phyloP scores from a whole-genome alignment of 2,888 invertebrate genomes.

The Leuctra nigra region DNA sequence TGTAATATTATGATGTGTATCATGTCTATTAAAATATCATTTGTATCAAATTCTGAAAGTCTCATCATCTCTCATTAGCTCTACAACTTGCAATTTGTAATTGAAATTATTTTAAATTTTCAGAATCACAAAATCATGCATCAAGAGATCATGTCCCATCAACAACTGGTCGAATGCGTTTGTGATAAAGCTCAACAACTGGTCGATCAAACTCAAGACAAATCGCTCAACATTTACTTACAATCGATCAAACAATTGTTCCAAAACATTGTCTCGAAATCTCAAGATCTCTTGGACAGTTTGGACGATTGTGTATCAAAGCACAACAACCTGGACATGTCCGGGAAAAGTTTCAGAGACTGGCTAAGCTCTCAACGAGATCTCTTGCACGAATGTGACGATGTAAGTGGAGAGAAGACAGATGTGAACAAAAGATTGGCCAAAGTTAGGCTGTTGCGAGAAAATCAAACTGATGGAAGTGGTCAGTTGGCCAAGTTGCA shows the following conservation, averaged over 20 bases:
- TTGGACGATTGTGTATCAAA: constrained; percentile 80
- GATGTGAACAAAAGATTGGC: constrained; percentile 70
- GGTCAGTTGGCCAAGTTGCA: constrained; percentile 61
- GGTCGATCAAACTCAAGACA: constrained; percentile 85
- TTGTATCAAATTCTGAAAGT: too few relatives aligned
- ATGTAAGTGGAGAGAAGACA: constrained; percentile 74
- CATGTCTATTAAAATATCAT: too few relatives aligned
- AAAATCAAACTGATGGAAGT: constrained; percentile 57
- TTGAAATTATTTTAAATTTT: too few relatives aligned
- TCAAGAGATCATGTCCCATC: constrained; percentile 90
- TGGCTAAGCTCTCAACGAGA: constrained; percentile 78
- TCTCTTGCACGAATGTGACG: constrained; percentile 72
- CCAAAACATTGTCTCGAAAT: constrained; percentile 79
- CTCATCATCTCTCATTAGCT: too few relatives aligned
- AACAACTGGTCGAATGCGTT: constrained; percentile 80
- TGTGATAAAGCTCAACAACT: constrained; percentile 89
- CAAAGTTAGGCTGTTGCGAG: constrained; percentile 53
- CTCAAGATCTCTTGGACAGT: constrained; percentile 75
- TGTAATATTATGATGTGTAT: too few relatives aligned
- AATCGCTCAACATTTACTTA: constrained; percentile 75
- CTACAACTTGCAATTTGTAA: too few relatives aligned
- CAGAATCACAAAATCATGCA: constrained; percentile 90
- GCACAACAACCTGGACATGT: constrained; percentile 71
- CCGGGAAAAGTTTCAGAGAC: constrained; percentile 68
- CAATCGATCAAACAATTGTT: constrained; percentile 85